These are phyloP conservation scores for Globia sparganii DNA, from an alignment of 2,888 invertebrate species.

Conservation along the genomic window DNA sequence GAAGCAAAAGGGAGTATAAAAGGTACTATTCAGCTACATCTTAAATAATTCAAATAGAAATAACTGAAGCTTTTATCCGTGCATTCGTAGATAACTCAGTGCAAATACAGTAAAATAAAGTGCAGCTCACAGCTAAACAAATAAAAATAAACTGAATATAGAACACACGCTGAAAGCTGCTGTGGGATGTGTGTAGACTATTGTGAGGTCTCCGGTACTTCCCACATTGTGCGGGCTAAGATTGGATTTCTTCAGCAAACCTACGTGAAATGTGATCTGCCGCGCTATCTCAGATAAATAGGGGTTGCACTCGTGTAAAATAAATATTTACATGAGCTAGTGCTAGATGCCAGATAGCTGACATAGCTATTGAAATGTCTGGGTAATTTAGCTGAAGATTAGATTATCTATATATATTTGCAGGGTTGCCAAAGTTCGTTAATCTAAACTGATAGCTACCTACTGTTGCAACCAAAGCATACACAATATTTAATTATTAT, in stretches of 20 bases:
- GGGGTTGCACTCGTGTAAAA: constrained; percentile 59
- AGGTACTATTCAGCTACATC: background rate
- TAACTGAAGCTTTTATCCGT: background rate
- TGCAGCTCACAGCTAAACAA: constrained; percentile 46
- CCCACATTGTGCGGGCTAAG: constrained; percentile 70
- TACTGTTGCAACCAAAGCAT: background rate
- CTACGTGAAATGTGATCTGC: constrained; percentile 72
- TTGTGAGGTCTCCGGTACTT: constrained; percentile 73
- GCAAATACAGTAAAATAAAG: constrained; percentile 33
- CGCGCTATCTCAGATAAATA: constrained; percentile 69
- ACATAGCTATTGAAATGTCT: constrained; percentile 15
- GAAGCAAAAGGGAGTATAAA: background rate
- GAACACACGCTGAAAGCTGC: constrained; percentile 64
- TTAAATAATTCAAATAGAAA: constrained; percentile 11
- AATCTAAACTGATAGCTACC: background rate
- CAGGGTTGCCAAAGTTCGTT: background rate
- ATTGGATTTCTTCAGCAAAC: constrained; percentile 79
- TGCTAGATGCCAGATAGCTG: constrained; percentile 10
- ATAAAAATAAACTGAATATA: constrained; percentile 69
- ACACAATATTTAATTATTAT: background rate
- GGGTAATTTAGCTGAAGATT: background rate
- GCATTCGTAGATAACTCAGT: constrained; percentile 1
- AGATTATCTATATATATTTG: background rate
- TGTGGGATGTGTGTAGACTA: constrained; percentile 71
- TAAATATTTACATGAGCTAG: constrained; percentile 60